phyloP scores from a whole-genome alignment of 2,888 invertebrate species.

The Aleiodes alternator region DNA sequence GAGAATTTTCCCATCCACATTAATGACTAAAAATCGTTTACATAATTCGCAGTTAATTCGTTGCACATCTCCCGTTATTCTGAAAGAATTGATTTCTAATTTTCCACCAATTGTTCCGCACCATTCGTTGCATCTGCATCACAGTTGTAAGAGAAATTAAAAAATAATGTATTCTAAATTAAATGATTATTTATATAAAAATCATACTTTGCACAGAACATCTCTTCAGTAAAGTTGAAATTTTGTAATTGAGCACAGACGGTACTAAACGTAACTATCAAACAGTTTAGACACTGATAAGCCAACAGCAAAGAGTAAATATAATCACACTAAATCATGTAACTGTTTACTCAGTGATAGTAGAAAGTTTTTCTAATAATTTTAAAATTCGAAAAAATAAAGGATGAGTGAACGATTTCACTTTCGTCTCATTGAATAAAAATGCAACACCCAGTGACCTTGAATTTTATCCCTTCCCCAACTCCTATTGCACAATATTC shows the following conservation, averaged over 20 bases:
- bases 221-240: neutral
- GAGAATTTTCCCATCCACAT: slow-evolving; percentile 44
- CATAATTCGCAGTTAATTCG: slow-evolving; percentile 59
- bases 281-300: neutral
- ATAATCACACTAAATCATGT: neutral
- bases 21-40: slow-evolving; percentile 54
- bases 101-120: slow-evolving; percentile 72
- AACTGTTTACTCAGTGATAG: slow-evolving; percentile 4
- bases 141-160: neutral
- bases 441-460: neutral
- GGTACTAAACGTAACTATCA: no score
- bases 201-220: slow-evolving; percentile 53
- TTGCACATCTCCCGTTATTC: slow-evolving; percentile 54
- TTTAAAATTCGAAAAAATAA: neutral
- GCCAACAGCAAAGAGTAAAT: neutral
- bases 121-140: slow-evolving; percentile 50
- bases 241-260: no score
- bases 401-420: neutral
- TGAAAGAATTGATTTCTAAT: slow-evolving; percentile 53
- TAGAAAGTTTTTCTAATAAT: neutral
- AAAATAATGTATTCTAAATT: neutral
- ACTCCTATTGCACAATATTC: neutral
- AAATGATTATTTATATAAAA: slow-evolving; percentile 5
- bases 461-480: slow-evolving; percentile 20
- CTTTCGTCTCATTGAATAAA: neutral